A percentile compares a stretch with the other conserved stretches of the same genome.
phyloP scores from a whole-genome alignment of 35 echinoderm and acorn worm genomes.

The Amphiura filiformis region DNA sequence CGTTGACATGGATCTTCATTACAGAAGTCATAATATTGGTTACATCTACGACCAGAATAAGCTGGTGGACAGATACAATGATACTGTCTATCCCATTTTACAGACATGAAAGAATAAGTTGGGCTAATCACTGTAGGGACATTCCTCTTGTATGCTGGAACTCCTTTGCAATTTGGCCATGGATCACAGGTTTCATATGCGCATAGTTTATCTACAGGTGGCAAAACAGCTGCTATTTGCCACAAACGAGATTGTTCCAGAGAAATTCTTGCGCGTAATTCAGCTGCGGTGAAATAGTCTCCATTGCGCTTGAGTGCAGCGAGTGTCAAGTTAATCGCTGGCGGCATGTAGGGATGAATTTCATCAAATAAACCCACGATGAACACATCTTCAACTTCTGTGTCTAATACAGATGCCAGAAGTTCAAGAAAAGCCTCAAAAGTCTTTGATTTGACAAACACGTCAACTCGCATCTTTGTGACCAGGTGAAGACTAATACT shows the following conservation, averaged over 20 bases:
- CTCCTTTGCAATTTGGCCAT: not conserved
- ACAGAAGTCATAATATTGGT: not conserved
- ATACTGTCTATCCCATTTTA: not conserved
- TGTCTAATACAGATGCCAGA: not conserved
- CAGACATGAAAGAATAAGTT: not conserved
- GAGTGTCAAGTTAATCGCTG: not conserved
- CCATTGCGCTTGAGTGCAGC: not conserved
- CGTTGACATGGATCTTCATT: not conserved
- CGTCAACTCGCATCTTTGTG: not conserved
- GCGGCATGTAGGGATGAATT: not conserved
- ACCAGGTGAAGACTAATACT: not conserved
- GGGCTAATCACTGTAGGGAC: not conserved
- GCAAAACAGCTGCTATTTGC: not conserved
- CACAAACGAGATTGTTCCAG: not conserved
- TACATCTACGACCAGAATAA: not conserved
- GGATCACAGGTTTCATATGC: not conserved
- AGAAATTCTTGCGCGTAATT: not conserved
- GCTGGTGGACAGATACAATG: not conserved
- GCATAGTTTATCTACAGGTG: not conserved
- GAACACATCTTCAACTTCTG: not conserved
- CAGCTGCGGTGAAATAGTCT: not conserved
- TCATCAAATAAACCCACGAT: not conserved
- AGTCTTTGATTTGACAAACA: not conserved
- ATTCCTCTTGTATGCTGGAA: not conserved
- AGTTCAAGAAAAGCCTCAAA: not conserved